Percentiles rank a stretch among this genome's conserved stretches.
Evolutionary conservation across 2,888 invertebrate genomes (phyloP).

Genomic region (Hemaris fuciformis): DNA sequence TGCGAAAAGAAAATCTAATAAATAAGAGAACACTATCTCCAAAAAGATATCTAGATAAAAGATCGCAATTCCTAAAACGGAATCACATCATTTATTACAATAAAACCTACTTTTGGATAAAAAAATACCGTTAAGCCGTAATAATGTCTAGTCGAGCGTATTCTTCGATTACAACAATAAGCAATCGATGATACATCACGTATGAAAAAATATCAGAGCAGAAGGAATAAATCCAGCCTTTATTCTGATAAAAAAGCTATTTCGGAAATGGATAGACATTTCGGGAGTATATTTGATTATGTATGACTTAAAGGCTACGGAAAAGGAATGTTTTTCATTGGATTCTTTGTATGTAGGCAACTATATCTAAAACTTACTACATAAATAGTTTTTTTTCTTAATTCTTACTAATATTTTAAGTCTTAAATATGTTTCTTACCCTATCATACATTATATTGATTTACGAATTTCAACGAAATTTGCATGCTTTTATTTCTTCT

Average conservation of each 20-base stretch:
- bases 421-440: no score
- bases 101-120: not conserved
- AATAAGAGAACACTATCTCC: no score
- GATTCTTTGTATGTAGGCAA: not conserved
- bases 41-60: no score
- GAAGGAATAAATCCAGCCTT: constrained; percentile 17
- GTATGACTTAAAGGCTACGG: constrained; percentile 1
- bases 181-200: constrained; percentile 11
- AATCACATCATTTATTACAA: not conserved
- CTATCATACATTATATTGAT: no score
- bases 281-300: constrained; percentile 19
- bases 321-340: not conserved
- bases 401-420: no score
- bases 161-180: constrained; percentile 12
- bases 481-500: no score
- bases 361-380: no score
- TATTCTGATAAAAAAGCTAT: constrained; percentile 16
- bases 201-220: constrained; percentile 7
- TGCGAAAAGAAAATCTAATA: no score
- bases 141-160: not conserved
- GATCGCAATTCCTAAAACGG: no score
- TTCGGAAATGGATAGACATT: constrained; percentile 15
- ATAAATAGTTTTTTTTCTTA: no score
- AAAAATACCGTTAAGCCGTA: not conserved
- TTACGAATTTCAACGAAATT: no score